Conservation (phyloP, 2,797 vertebrate species). For the Coreius guichenoti region DNA sequence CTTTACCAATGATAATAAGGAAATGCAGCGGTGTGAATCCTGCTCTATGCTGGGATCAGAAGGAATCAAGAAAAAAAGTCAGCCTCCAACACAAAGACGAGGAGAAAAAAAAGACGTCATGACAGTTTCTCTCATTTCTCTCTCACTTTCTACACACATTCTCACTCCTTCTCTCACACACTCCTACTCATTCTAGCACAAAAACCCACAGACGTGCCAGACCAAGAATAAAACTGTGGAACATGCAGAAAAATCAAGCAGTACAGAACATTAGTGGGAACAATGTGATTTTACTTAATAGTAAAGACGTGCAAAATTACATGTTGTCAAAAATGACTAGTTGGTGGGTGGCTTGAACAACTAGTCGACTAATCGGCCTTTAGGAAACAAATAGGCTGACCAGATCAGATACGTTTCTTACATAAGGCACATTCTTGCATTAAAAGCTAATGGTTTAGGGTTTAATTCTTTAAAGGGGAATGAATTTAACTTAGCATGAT, state of each 20-base stretch:
- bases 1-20: slow-evolving; percentile 33
- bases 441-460: not conserved
- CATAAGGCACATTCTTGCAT: not conserved
- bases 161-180: slow-evolving; percentile 47
- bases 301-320: not conserved
- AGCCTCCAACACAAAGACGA: slow-evolving; percentile 31
- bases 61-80: slow-evolving; percentile 31
- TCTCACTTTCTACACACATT: slow-evolving; percentile 1
- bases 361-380: not conserved
- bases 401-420: not conserved
- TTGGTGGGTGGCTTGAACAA: not conserved
- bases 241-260: slow-evolving; percentile 16
- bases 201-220: slow-evolving; percentile 38
- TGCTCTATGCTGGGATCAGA: slow-evolving; percentile 41
- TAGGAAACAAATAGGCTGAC: not conserved
- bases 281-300: slow-evolving; percentile 1
- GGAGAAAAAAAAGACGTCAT: slow-evolving; percentile 13
- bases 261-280: not conserved
- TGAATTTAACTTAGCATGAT: not conserved
- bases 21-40: not conserved
- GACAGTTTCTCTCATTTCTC: slow-evolving; percentile 41
- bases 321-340: slow-evolving; percentile 2
- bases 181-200: slow-evolving; percentile 49
- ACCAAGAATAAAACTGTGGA: slow-evolving; percentile 49
- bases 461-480: not conserved